Conservation (phyloP, 2,888 invertebrate species). For the Mythimna impura region DNA sequence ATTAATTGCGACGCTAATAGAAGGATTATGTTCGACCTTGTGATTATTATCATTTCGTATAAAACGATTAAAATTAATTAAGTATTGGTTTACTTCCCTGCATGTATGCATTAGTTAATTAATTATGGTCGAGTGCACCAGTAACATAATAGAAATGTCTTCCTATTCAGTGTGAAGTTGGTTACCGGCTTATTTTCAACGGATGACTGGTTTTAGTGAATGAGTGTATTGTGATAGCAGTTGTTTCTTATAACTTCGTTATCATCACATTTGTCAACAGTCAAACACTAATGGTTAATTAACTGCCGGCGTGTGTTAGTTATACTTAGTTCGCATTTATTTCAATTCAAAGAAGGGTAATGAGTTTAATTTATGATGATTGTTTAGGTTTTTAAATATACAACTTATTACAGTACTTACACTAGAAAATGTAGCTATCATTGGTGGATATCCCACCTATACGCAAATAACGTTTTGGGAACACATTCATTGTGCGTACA, state of each 20-base stretch:
- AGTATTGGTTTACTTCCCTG: background rate
- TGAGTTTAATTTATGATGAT: background rate
- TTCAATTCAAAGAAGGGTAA: conserved; percentile 5
- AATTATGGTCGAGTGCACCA: background rate
- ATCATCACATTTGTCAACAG: conserved; percentile 23
- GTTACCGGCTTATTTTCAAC: conserved; percentile 14
- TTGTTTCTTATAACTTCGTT: conserved; percentile 4
- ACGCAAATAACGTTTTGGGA: no score
- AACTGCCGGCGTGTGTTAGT: background rate
- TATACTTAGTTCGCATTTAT: background rate
- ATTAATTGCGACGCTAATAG: background rate
- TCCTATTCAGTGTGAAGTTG: conserved; percentile 7
- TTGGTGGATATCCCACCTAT: no score
- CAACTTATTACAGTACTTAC: no score
- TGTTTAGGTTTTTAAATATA: conserved; percentile 1
- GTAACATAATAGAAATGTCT: conserved; percentile 4
- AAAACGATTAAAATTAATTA: conserved; percentile 9
- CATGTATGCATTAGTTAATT: conserved; percentile 8
- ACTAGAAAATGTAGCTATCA: background rate
- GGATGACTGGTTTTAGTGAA: conserved; percentile 40
- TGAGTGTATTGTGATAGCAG: conserved; percentile 25
- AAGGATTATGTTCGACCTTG: background rate
- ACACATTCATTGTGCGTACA: no score
- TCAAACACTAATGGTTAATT: background rate
- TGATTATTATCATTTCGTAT: conserved; percentile 14